Evolutionary conservation across 2,797 vertebrate genomes (phyloP).

Genomic region (Pseudochirops corinnae): DNA sequence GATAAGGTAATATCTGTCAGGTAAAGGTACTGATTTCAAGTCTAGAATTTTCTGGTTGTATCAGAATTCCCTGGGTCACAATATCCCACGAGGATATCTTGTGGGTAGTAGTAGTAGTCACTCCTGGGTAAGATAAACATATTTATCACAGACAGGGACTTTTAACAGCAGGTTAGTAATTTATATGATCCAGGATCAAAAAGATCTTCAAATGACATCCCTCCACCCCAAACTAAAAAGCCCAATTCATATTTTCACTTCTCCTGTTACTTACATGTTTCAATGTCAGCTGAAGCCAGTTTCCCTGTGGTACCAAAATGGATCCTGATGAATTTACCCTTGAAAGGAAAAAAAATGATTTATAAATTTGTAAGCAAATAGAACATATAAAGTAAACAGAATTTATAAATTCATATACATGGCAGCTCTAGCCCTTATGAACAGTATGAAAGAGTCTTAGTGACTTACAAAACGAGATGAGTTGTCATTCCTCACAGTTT

Average conservation of each 20-base stretch:
- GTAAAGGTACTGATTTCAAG: background rate
- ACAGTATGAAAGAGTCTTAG: conserved; percentile 81
- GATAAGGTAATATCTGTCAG: background rate
- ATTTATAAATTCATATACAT: background rate
- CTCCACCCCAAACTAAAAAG: background rate
- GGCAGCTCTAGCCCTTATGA: background rate
- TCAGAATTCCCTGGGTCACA: background rate
- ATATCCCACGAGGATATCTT: background rate
- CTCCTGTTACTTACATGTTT: conserved; percentile 89
- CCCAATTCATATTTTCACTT: background rate
- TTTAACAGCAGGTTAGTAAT: background rate
- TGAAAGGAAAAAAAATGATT: conserved; percentile 28
- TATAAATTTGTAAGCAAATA: conserved; percentile 36
- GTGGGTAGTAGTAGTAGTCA: background rate
- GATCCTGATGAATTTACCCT: conserved; percentile 96
- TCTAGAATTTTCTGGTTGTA: background rate
- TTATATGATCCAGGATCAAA: background rate
- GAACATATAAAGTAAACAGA: background rate
- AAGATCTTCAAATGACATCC: background rate
- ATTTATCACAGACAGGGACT: background rate
- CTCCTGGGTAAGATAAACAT: background rate
- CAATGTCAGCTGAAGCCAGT: conserved; percentile 91
- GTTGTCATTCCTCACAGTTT: conserved; percentile 90
- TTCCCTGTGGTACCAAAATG: conserved; percentile 93
- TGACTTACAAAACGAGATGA: conserved; percentile 82